Base-by-base conservation (phyloP, 2,888 invertebrate genomes). In the Boloria selene region DNA sequence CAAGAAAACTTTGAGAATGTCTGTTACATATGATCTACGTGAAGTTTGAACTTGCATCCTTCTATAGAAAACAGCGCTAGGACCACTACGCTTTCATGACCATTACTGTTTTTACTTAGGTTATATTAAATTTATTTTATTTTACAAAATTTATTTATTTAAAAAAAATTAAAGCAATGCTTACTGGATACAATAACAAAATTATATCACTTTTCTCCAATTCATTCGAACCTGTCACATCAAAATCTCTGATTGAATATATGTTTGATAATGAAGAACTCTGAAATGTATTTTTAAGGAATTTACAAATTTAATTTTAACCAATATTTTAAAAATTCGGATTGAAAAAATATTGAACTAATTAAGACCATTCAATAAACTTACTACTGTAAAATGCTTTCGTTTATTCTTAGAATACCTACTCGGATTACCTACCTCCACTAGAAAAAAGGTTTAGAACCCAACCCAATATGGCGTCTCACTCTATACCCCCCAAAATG, bases 131-230 rank as follows among this genome's bases (percentile, higher is more conserved):
- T 1, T 18, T 3, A 13, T n/a, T 42, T 16, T 13, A 18, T n/a
- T n/a, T n/a, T n/a, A n/a, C n/a, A n/a, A n/a, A n/a, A n/a, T n/a
- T n/a, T n/a, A n/a, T n/a, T n/a, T n/a, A n/a, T n/a, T n/a, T n/a
- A n/a, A n/a, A n/a, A 1, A 42, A 13, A 42, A 42, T 13, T 13
- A 55, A 44, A 44, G 14, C 0, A 10, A 38, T n/a, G 26, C 56
- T 45, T 45, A 56, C 56, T 22, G 56, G 56, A 44, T 45, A 45
- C n/a, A 56, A 45, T 45, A 13, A 26, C 1, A n/a, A 45, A 0
- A 56, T 22, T 4, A 13, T 4, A 26, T 45, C 56, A n/a, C 56
- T 56, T 26, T 3, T 22, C 45, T 56, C 56, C 44, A 56, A 16
- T 45, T 56, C 26, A 26, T 56, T 26, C 10, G 26, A 16, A 26